phyloP scores from a whole-genome alignment of 2,888 invertebrate species.

The Sarcophaga caerulescens region DNA sequence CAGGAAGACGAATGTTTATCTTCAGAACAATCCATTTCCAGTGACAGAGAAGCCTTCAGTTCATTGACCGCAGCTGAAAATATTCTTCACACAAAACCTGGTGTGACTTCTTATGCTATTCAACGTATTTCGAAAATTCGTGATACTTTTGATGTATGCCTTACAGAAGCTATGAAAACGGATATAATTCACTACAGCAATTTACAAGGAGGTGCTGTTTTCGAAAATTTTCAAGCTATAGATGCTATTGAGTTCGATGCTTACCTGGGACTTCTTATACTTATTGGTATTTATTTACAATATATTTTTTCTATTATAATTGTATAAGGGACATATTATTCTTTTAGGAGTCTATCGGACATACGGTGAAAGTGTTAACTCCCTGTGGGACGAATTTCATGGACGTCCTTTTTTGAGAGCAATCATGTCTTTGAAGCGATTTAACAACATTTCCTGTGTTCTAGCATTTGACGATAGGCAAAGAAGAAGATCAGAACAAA shows the following conservation, averaged over 20 bases:
- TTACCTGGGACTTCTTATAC: slow-evolving; percentile 18
- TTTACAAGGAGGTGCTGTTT: slow-evolving; percentile 13
- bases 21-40: slow-evolving; percentile 19
- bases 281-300: slow-evolving; percentile 27
- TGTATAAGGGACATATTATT: slow-evolving; percentile 22
- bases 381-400: slow-evolving; percentile 38
- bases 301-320: slow-evolving; percentile 11
- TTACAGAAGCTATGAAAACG: slow-evolving; percentile 22
- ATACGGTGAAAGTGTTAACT: slow-evolving; percentile 40
- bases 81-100: not conserved
- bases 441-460: slow-evolving; percentile 14
- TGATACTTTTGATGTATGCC: slow-evolving; percentile 5
- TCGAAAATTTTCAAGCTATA: slow-evolving; percentile 4
- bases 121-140: too few relatives aligned
- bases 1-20: slow-evolving; percentile 7
- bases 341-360: slow-evolving; percentile 5
- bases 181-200: slow-evolving; percentile 29
- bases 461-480: slow-evolving; percentile 45
- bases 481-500: slow-evolving; percentile 22
- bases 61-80: slow-evolving; percentile 10
- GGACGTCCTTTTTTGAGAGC: slow-evolving; percentile 57
- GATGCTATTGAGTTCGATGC: slow-evolving; percentile 23
- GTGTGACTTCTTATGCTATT: too few relatives aligned
- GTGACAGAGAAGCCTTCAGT: not conserved
- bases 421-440: slow-evolving; percentile 41